Evolutionary conservation across 1,140 invertebrate genomes (phyloP).

Genomic region (Drosophila rhopaloa): DNA sequence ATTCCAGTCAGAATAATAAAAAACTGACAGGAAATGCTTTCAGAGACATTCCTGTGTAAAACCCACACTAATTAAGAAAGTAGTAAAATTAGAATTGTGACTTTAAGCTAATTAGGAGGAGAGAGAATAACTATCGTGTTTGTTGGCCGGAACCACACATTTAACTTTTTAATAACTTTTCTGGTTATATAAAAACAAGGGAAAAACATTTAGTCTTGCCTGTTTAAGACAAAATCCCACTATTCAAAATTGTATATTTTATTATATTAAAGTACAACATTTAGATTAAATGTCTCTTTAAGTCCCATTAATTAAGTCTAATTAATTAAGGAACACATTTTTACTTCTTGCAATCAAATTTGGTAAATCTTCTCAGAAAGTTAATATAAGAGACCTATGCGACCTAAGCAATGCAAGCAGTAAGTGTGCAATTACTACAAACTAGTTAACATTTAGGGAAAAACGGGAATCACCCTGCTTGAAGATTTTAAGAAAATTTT

Average conservation of each 20-base stretch:
- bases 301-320: too few relatives aligned
- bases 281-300: too few relatives aligned
- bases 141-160: background rate
- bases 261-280: too few relatives aligned
- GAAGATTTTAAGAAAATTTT: background rate
- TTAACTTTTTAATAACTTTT: too few relatives aligned
- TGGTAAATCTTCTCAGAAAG: too few relatives aligned
- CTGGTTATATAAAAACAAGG: background rate
- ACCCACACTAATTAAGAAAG: slow-evolving; percentile 16
- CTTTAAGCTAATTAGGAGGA: slow-evolving; percentile 20
- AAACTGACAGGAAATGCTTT: slow-evolving; percentile 2
- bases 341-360: too few relatives aligned
- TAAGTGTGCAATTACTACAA: too few relatives aligned
- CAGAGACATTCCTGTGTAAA: background rate
- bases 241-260: too few relatives aligned
- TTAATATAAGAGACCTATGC: too few relatives aligned
- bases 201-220: background rate
- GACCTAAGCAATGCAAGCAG: too few relatives aligned
- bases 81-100: background rate
- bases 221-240: background rate
- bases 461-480: background rate
- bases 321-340: too few relatives aligned
- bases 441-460: background rate
- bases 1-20: slow-evolving; percentile 4
- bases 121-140: background rate